Evolutionary conservation across 2,113 vertebrate species (phyloP).

Genomic region (Rhabdomys dilectus): DNA sequence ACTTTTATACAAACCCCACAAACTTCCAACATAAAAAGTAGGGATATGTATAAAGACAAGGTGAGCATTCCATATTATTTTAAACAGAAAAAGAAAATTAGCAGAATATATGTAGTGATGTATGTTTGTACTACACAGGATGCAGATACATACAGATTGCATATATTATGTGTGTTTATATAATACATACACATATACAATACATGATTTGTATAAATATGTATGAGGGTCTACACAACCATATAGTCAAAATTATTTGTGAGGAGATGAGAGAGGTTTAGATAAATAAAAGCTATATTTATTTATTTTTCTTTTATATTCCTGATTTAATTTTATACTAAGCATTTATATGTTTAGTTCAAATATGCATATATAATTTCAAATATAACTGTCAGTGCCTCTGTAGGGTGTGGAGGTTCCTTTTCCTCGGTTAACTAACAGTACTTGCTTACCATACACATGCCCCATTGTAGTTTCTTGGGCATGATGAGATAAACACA

Average conservation of each 20-base stretch:
- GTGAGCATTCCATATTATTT: not conserved
- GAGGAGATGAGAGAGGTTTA: not conserved
- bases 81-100: not conserved
- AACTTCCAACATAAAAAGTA: not conserved
- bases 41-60: not conserved
- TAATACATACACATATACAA: not conserved
- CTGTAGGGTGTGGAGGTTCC: too few species aligned
- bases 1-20: not conserved
- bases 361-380: not conserved
- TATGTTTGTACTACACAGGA: not conserved
- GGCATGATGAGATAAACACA: not conserved
- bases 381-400: not conserved
- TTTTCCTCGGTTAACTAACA: not conserved
- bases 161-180: not conserved
- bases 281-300: not conserved
- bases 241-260: not conserved
- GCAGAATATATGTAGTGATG: not conserved
- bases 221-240: not conserved
- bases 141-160: not conserved
- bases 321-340: slow-evolving; percentile 5
- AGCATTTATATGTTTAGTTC: not conserved
- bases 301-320: not conserved
- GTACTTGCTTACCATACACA: too few species aligned
- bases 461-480: too few species aligned
- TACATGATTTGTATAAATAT: not conserved